These are phyloP conservation scores for Chunga burmeisteri DNA, from an alignment of 2,113 vertebrate species.

Conservation along the genomic window DNA sequence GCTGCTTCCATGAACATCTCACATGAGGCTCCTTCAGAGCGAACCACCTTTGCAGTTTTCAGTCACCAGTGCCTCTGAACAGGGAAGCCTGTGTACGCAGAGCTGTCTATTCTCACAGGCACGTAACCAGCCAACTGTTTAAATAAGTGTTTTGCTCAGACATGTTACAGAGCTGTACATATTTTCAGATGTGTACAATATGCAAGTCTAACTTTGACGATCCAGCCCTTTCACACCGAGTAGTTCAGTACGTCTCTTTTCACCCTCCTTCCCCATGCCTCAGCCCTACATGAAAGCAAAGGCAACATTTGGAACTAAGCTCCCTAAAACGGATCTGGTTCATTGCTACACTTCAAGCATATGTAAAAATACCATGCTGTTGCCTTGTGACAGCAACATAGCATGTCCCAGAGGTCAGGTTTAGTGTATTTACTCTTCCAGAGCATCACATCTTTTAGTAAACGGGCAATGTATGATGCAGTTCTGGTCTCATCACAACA, in stretches of 20 bases:
- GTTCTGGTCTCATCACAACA: constrained; percentile 79
- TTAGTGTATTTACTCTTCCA: background rate
- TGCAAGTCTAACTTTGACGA: background rate
- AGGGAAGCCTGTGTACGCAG: background rate
- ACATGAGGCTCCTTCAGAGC: background rate
- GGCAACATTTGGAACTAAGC: background rate
- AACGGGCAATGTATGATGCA: constrained; percentile 28
- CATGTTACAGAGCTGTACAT: background rate
- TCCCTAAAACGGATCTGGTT: background rate
- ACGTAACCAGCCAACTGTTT: background rate
- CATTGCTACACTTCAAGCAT: background rate
- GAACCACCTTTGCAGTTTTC: background rate
- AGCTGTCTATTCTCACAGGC: rapidly evolving
- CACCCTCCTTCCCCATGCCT: background rate
- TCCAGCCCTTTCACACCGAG: background rate
- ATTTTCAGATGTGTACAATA: background rate
- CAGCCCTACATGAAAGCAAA: background rate
- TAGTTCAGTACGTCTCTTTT: background rate
- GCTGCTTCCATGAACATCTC: background rate
- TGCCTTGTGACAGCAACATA: background rate
- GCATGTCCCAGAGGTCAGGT: background rate
- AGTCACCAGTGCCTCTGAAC: rapidly evolving
- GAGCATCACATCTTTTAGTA: constrained; percentile 43
- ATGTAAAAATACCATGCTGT: background rate
- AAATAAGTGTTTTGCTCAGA: background rate